phyloP scores from a whole-genome alignment of 2,888 invertebrate genomes.

The Fragum whitleyi region DNA sequence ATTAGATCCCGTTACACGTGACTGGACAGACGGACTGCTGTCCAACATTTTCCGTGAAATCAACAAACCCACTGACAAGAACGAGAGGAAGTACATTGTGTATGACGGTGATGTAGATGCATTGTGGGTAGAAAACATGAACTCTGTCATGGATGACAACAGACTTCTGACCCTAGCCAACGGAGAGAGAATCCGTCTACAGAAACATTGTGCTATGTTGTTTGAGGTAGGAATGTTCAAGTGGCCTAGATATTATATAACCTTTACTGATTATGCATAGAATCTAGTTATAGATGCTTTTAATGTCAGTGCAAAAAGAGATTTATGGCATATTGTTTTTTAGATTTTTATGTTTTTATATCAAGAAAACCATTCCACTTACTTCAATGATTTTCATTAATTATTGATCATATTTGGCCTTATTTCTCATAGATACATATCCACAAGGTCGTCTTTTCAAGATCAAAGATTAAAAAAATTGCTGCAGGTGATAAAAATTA shows the following conservation, averaged over 20 bases:
- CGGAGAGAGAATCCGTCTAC: constrained; percentile 94
- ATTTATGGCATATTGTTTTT: too few relatives aligned
- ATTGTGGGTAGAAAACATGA: constrained; percentile 98
- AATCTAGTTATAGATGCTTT: too few relatives aligned
- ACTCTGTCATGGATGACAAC: constrained; percentile 98
- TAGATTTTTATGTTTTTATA: too few relatives aligned
- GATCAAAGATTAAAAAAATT: too few relatives aligned
- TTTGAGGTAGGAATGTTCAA: constrained; percentile 89
- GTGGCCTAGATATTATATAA: neutral
- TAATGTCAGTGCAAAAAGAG: too few relatives aligned
- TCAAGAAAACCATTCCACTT: too few relatives aligned
- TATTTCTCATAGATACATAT: too few relatives aligned
- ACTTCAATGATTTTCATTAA: too few relatives aligned
- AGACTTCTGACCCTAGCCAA: constrained; percentile 95
- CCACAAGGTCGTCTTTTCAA: too few relatives aligned
- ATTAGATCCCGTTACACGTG: constrained; percentile 93
- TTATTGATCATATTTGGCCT: too few relatives aligned
- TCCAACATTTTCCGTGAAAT: constrained; percentile 96
- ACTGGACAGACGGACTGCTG: constrained; percentile 96
- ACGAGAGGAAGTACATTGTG: constrained; percentile 93
- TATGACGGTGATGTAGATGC: constrained; percentile 98
- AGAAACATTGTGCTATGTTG: constrained; percentile 92
- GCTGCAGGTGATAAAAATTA: too few relatives aligned
- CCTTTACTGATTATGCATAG: neutral
- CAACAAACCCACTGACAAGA: constrained; percentile 91